Conservation (phyloP, 2,113 vertebrate genomes). For the Eulemur rufifrons region DNA sequence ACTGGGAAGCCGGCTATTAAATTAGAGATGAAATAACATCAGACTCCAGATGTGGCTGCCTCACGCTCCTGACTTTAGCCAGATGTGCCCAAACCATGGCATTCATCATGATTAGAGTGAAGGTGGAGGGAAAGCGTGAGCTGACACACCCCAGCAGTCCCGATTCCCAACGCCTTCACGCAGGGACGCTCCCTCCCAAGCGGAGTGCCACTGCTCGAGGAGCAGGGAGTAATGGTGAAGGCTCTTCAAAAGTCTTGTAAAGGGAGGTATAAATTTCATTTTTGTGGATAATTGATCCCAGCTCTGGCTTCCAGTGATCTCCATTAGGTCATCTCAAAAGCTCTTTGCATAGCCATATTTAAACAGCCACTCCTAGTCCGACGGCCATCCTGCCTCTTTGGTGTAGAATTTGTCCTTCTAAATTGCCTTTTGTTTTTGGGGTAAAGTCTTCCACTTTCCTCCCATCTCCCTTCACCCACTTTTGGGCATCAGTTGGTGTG, state of each 20-base stretch:
- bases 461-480: background rate
- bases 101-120: slow-evolving; percentile 60
- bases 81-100: slow-evolving; percentile 42
- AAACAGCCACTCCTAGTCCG: background rate
- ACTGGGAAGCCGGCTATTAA: slow-evolving; percentile 66
- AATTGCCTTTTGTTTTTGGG: background rate
- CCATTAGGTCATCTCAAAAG: slow-evolving; percentile 34
- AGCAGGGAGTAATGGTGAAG: background rate
- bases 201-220: background rate
- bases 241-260: background rate
- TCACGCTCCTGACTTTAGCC: slow-evolving; percentile 62
- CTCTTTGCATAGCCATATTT: background rate
- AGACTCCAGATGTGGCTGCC: slow-evolving; percentile 69
- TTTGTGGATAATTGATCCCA: slow-evolving; percentile 29
- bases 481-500: background rate
- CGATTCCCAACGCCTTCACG: background rate
- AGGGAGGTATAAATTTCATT: background rate
- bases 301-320: slow-evolving; percentile 15
- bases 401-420: background rate
- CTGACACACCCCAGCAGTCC: background rate
- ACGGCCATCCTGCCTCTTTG: background rate
- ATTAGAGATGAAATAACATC: slow-evolving; percentile 64
- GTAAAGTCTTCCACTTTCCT: background rate
- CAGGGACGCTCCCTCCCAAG: background rate
- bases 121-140: background rate